A percentile compares a stretch with the other conserved stretches of the same genome.
Evolutionary conservation across 1,140 invertebrate species (phyloP).

Genomic region (Eupristina koningsbergeri): DNA sequence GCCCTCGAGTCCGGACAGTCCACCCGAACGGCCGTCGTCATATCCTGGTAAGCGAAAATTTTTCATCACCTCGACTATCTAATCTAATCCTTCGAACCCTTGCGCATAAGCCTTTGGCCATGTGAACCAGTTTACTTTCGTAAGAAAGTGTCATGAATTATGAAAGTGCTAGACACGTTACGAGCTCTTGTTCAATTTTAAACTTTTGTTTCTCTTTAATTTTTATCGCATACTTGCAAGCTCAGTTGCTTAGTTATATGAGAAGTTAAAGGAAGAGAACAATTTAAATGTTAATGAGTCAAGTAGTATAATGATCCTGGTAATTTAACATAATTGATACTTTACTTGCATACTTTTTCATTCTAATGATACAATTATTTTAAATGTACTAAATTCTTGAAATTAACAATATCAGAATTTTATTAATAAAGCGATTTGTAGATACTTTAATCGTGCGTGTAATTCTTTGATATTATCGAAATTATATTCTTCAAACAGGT

Average conservation of each 20-base stretch:
- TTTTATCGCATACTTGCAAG: background rate
- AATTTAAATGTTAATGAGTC: conserved; percentile 4
- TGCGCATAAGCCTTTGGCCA: background rate
- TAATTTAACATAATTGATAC: conserved; percentile 5
- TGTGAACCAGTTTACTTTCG: conserved; percentile 8
- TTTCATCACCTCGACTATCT: background rate
- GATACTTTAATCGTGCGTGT: background rate
- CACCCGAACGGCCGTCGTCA: conserved; percentile 57
- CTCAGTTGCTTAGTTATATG: background rate
- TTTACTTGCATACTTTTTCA: background rate
- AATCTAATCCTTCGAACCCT: conserved; percentile 12
- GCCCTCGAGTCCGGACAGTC: conserved; percentile 56
- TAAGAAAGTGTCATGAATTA: background rate
- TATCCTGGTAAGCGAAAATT: conserved; percentile 58
- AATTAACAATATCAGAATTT: background rate
- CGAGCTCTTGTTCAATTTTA: background rate
- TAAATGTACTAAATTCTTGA: background rate
- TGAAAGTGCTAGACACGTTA: background rate
- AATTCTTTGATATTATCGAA: background rate
- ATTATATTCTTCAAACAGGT: background rate
- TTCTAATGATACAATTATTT: background rate
- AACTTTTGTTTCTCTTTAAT: background rate
- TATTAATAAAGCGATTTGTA: background rate
- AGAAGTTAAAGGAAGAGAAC: background rate
- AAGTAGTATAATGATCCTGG: background rate